Evolutionary conservation across 2,888 invertebrate species (phyloP), one percentile per base, ranked within the genome.

Genomic region (Bugula neritina): DNA sequence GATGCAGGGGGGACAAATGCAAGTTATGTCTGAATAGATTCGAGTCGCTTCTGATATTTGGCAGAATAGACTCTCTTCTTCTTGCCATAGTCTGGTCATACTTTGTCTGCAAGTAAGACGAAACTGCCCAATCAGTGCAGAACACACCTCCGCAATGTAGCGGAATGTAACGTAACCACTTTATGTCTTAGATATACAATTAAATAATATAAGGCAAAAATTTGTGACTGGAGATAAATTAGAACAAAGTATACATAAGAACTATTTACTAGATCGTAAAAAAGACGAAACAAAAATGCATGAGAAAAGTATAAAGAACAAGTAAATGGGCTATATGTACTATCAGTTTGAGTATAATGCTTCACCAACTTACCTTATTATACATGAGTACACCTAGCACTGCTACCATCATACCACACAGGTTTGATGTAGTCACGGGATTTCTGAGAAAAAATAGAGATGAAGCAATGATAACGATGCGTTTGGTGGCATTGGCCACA

Each of bases 401-500:
- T 63, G 97, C 95, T 78, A 93, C 84, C 75, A 90, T 86, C 95
- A 97, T 97, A 74, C 96, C 97, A 71, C 91, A 87, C 76, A 94
- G 86, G 86, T 96, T 97, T 71, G 90, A 84, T 78, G 89, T 87
- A 55, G 95, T 91, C 54, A 97, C 94, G 1, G 96, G 96, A 87
- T 97, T 97, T 72, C 91, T 90, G 77, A 97, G 86, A 79, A 93
- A 87, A 75, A 95, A 84, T 76, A 97, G 87, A 69, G 96, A 95
- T 43, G 92, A 90, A 17, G 89, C 90, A 81, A 97, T 96, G 72
- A 97, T 93, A 77, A 83, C 81, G 77, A 94, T 93, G 78, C 96
- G 88, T 86, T 97, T 97, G 72, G 94, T 93, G 34, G 94, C 93
- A 85, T 93, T 96, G 71, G 94, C 94, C 72, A 97, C 95, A 0